Base-by-base conservation (phyloP, 2,113 vertebrate species). In the Maccullochella peelii region DNA sequence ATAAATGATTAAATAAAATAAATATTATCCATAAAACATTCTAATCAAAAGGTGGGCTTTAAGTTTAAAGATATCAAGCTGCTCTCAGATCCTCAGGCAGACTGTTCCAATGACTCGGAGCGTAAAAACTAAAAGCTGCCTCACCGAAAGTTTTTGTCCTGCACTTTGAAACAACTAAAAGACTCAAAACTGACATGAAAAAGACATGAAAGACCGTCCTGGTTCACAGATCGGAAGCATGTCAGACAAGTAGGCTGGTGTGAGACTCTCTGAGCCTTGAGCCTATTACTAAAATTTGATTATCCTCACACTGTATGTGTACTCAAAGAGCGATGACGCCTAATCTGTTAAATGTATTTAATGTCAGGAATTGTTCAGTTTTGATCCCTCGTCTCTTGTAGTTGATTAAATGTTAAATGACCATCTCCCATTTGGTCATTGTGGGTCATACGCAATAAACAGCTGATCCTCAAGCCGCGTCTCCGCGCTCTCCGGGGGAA, bases 401-500 rank as follows among this genome's bases (percentile, higher is more conserved):
- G n/a, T 40, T 85, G 84, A 83, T 88, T 90, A 79, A 83, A 85
- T 82, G 79, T 80, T 5, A 86, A 92, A 87, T 78, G 80, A 62
- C 54, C 82, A 81, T 75, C 75, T 71, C 58, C 63, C 47, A 57
- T 80, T 77, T 57, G 82, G 77, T 85, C 65, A 54, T 27, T 80
- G 74, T 81, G 80, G 83, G 73, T 88, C 80, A 67, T 42, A 73
- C 77, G 61, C 86, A 89, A 73, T 75, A 88, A 88, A 86, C 77
- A 80, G 72, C 88, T 90, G 89, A 86, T 87, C 80, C 76, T 86
- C 69, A 61, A 82, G 82, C 67, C 84, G 72, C 6, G 68, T 70
- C 59, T 77, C 73, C 14, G 0, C 21, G 27, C 82, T 87, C 88
- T 79, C 73, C 47, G 0, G 80, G 89, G 88, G 80, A 91, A 58